Conservation (phyloP, 2,888 invertebrate species). For the Eledona agricola region DNA sequence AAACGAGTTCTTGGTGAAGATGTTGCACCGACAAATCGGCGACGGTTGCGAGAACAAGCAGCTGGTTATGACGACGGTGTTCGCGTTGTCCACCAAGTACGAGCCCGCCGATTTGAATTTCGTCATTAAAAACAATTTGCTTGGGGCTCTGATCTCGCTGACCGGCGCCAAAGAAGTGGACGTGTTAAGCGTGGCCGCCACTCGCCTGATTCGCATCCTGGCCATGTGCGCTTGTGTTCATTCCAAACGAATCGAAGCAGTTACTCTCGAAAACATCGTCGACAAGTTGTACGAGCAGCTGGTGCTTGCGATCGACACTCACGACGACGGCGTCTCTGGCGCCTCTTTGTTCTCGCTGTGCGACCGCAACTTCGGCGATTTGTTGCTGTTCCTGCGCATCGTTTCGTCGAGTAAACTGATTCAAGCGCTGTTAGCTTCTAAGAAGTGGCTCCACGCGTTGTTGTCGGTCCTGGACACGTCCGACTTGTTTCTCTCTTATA, state of each 20-base stretch:
- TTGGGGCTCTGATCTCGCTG: constrained; percentile 61
- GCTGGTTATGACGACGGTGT: constrained; percentile 64
- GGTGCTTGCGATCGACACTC: constrained; percentile 47
- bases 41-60: constrained; percentile 56
- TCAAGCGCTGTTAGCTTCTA: constrained; percentile 62
- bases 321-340: constrained; percentile 33
- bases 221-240: constrained; percentile 66
- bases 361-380: constrained; percentile 65
- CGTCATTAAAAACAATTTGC: constrained; percentile 66
- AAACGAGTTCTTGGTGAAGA: constrained; percentile 62
- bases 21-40: constrained; percentile 57
- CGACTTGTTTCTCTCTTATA: constrained; percentile 45
- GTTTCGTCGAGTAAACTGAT: constrained; percentile 63
- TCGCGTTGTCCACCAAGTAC: constrained; percentile 67
- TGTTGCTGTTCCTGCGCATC: constrained; percentile 66
- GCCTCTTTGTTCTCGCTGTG: constrained; percentile 44
- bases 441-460: constrained; percentile 65
- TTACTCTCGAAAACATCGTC: constrained; percentile 64
- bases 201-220: constrained; percentile 66
- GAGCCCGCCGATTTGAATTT: constrained; percentile 67
- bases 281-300: constrained; percentile 66
- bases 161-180: constrained; percentile 54
- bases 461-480: constrained; percentile 60
- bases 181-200: constrained; percentile 63
- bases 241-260: constrained; percentile 63